Percentiles rank a stretch among this genome's conserved stretches.
These are phyloP conservation scores for Argyrosomus regius DNA, from an alignment of 2,797 vertebrate species.

Conservation along the genomic window DNA sequence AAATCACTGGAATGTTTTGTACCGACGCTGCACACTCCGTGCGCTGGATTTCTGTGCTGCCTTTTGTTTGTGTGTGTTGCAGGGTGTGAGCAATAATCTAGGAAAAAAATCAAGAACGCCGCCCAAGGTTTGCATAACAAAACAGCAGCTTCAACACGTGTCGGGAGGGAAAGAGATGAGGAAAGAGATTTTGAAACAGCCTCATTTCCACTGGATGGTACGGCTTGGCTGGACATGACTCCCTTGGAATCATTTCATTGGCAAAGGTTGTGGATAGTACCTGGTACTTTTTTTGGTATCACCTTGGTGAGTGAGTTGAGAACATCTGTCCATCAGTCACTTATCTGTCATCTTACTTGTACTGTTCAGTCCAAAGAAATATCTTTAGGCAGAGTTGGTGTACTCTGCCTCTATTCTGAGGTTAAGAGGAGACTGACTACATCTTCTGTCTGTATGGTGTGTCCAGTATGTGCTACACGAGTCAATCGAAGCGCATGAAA, in stretches of 20 bases:
- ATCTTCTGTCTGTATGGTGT: no score
- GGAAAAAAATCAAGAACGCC: slow-evolving; percentile 20
- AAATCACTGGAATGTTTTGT: slow-evolving; percentile 9
- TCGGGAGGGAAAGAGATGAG: slow-evolving; percentile 6
- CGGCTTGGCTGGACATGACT: no score
- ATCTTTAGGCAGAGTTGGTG: not conserved
- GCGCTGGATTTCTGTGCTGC: not conserved
- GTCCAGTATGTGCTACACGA: no score
- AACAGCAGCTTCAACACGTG: slow-evolving; percentile 16
- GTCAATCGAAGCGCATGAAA: not conserved
- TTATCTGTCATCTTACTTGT: not conserved
- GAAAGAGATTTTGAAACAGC: not conserved
- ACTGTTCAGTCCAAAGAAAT: not conserved
- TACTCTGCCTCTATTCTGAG: not conserved
- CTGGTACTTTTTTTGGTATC: no score
- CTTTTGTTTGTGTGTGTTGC: slow-evolving; percentile 24
- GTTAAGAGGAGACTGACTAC: not conserved
- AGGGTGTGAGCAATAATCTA: slow-evolving; percentile 29
- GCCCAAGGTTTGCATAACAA: slow-evolving; percentile 42
- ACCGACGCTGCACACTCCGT: not conserved
- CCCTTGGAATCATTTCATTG: no score
- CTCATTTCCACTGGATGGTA: not conserved
- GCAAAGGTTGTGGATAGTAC: no score
- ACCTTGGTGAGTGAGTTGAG: not conserved
- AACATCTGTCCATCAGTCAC: not conserved